Evolutionary conservation across 2,113 vertebrate species (phyloP).

Genomic region (Phylloscopus trochiloides): DNA sequence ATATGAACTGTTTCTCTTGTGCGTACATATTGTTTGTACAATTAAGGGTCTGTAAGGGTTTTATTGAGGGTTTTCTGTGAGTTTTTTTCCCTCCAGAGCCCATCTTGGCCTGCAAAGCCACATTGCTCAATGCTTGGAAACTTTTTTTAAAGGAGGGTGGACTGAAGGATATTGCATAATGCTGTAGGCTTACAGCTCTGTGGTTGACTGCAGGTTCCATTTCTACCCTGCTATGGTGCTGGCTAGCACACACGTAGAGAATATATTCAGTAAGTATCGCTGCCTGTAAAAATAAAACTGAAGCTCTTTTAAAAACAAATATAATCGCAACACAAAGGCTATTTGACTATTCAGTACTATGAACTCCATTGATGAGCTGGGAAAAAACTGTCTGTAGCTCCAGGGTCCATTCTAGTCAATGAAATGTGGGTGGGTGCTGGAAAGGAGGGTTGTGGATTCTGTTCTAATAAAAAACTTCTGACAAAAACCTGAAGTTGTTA

Average conservation of each 20-base stretch:
- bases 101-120: neutral
- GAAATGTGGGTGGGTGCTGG: neutral
- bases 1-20: neutral
- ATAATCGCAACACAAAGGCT: neutral
- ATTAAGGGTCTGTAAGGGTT: neutral
- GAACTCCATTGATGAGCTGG: neutral
- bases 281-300: neutral
- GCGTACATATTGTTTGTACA: neutral
- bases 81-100: neutral
- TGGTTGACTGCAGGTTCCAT: neutral
- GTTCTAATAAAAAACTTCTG: neutral
- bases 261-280: neutral
- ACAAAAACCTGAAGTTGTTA: neutral
- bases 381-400: neutral
- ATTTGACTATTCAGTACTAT: neutral
- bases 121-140: neutral
- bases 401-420: neutral
- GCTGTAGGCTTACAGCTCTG: neutral
- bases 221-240: neutral
- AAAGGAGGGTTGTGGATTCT: neutral
- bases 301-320: neutral
- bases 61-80: neutral
- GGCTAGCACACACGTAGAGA: neutral
- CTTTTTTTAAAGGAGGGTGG: neutral
- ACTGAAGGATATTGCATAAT: neutral